These are phyloP conservation scores for Todiramphus chloris DNA, from an alignment of 2,113 vertebrate species.

Conservation along the genomic window DNA sequence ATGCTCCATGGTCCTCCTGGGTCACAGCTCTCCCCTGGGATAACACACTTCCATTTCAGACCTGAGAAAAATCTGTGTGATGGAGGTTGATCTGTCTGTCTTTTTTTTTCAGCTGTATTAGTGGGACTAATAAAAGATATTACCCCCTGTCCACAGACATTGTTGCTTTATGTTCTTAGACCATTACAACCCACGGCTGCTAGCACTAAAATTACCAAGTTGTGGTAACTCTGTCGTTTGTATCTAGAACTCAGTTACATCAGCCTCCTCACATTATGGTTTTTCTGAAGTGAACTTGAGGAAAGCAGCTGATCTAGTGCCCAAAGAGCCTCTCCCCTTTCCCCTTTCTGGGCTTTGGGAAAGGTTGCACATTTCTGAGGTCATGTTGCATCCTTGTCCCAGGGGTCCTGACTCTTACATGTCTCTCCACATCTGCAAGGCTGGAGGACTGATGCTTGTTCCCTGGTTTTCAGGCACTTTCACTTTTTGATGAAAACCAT, in stretches of 20 bases:
- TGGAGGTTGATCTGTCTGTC: neutral
- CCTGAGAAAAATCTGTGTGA: neutral
- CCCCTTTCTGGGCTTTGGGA: neutral
- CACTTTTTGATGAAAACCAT: neutral
- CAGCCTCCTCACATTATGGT: neutral
- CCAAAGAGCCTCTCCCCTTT: neutral
- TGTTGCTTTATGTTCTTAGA: neutral
- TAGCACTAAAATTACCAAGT: neutral
- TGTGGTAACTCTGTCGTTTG: neutral
- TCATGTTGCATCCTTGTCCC: neutral
- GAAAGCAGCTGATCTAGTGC: neutral
- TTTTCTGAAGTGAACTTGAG: neutral
- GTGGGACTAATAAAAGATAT: neutral
- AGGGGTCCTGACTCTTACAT: neutral
- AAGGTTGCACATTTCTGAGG: neutral
- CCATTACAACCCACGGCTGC: rapidly evolving
- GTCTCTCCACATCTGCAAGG: neutral
- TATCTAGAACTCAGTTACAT: neutral
- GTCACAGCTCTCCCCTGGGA: neutral
- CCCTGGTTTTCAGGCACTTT: neutral
- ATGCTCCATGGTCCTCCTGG: neutral
- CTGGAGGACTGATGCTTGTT: neutral
- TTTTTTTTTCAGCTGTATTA: neutral
- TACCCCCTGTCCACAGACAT: neutral
- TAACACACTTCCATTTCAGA: neutral